Base-by-base conservation (phyloP, 2,113 vertebrate genomes). In the Ramphastos sulfuratus region DNA sequence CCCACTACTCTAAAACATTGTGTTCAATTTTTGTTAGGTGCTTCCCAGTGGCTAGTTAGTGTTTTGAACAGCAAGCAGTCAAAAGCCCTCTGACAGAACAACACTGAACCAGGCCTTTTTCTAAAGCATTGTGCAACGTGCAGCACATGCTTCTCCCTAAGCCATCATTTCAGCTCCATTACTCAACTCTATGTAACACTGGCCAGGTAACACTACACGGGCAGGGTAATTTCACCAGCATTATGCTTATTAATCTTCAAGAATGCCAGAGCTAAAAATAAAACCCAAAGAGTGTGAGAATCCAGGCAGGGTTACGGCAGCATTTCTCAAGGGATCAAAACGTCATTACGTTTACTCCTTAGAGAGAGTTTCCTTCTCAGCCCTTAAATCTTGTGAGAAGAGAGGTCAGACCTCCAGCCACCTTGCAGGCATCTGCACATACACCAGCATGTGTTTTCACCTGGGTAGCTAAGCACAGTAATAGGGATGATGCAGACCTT, bases 181-280 rank as follows among this genome's bases (percentile, higher is more conserved):
- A 80, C 54, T 70, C 61, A 80, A 15, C 60, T 37, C 60, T 37
- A 37, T 13, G 3, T 48, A 73, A 79, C 28, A 60, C 69, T 39
- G 67, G 55, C 70, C 91, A 96, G 87, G 91, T 95, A 92, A 90
- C 35, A 15, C 59, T 79, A 85, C 60, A 52, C 60, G 44, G 67
- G 48, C 46, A 92, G 33, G 82, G 67, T 44, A 65, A 85, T 78
- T 87, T 71, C 89, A 87, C 67, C 82, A 91, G 52, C 52, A 67
- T 89, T 42, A 71, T 58, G 54, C 33, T 87, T 96, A 87, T 79
- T 87, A 93, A 87, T 80, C 82, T 70, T 67, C 56, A 74, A 83
- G 87, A 94, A 80, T 42, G 42, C 50, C 82, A 85, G 80, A 79
- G 75, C 84, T 93, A 94, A 89, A 94, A 94, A 90, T 85, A 95